Evolutionary conservation across 2,888 invertebrate species (phyloP), one percentile per base, ranked within the genome.

Genomic region (Watsonalla cultraria): DNA sequence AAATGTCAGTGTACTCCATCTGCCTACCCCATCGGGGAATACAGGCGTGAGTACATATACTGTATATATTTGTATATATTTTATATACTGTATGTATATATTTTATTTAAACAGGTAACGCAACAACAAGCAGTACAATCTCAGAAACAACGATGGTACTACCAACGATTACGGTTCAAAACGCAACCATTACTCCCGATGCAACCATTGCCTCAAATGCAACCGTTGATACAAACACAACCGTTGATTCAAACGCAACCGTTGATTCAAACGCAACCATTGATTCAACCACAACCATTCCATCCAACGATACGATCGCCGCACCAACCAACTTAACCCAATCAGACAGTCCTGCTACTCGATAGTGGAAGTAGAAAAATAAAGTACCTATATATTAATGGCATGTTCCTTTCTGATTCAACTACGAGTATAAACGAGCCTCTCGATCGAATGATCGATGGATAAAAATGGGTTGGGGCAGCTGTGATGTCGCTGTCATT

Each of bases 41-140:
- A 24, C 24, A 24, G 24, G 4, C 24, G 24, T 24, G 24, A 24
- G 24, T 24, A 24, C 4, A 24, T 24, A 5, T 47, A n/a, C n/a
- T n/a, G n/a, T n/a, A n/a, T n/a, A 15, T 51, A 47, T 34, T 14
- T 37, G 51, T 34, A 7, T 33, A 15, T 52, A 35, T 15, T 51
- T 0, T 15, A n/a, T n/a, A n/a, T n/a, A n/a, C n/a, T 7, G 7
- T 47, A n/a, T 34, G 35, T 47, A 33, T 42, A 14, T 14, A 46
- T 8, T 33, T 52, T 46, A 54, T 7, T 5, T 37, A 37, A 39
- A 9, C 56, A 62, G 62, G 53, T 55, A 59, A 59, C 13, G 6
- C 53, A 13, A 37, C 54, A 24, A 52, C 47, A n/a, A 55, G 45
- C 11, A 37, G 0, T 15, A n/a, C 45, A 8, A 37, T 37, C 11